Evolutionary conservation across 2,113 vertebrate species (phyloP), one percentile per base, ranked within the genome.

Genomic region (Cyphomyrus discorhynchus): DNA sequence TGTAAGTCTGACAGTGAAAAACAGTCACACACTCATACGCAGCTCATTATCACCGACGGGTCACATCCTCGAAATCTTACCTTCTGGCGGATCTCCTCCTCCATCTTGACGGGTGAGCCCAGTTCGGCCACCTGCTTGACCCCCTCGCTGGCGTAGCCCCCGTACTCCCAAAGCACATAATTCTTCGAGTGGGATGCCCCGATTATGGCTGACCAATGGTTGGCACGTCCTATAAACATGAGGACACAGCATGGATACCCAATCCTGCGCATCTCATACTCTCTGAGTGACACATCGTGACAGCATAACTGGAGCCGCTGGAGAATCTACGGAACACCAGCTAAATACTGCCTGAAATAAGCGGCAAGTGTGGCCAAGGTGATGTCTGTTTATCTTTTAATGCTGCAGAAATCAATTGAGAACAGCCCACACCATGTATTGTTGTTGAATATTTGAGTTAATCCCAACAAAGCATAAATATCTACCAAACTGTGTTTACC

Each of bases 181-280:
- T 97, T 97, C 94, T 97, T 98, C 0, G 98, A 99, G 93, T 99
- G 98, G 84, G 98, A 99, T 1, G 98, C 95, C 0, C 98, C 98
- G 9, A 99, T 99, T 91, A 99, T 97, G 0, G 98, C 98, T 50
- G 98, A 99, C 98, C 98, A 99, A 93, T 99, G 98, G 93, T 99
- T 99, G 90, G 98, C 97, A 88, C 97, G 97, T 91, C 98, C 98
- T 99, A 94, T 27, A 24, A 88, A 86, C 1, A 27, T 0, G 17
- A 6, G 15, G 52, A 77, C 42, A 89, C 31, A 58, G 52, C 31
- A 58, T 35, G n/a, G 9, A 58, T 42, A 35, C 15, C 3, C 42
- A 35, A 5, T 35, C 17, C 62, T 87, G 52, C 21, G 11, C 31
- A 7, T 27, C 6, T 58, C 5, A 2, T 62, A 62, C n/a, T 46